Percentiles rank a stretch among this genome's conserved stretches.
These are phyloP conservation scores for Rattus rattus DNA, from an alignment of 2,113 vertebrate genomes.

Conservation along the genomic window DNA sequence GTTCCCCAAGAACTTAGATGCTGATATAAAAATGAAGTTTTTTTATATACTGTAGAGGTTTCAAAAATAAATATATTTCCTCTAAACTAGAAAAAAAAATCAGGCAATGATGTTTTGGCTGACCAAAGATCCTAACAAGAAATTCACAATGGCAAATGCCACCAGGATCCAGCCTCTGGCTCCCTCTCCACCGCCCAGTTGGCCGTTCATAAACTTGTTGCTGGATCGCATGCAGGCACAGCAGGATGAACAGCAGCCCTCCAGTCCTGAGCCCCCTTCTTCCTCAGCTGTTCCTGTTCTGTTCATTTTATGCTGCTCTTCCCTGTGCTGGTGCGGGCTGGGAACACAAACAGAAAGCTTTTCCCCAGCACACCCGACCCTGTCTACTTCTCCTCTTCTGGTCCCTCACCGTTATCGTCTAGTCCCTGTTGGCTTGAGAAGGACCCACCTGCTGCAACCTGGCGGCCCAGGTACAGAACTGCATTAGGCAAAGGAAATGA, in stretches of 20 bases:
- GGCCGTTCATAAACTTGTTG: background rate
- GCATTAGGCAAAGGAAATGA: background rate
- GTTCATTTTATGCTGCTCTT: background rate
- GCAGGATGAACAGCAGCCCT: background rate
- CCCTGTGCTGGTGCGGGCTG: background rate
- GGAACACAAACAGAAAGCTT: background rate
- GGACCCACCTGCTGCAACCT: background rate
- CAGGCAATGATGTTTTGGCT: background rate
- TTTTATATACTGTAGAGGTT: background rate
- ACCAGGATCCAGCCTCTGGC: background rate
- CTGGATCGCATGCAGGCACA: background rate
- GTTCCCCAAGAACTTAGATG: background rate
- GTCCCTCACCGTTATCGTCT: background rate
- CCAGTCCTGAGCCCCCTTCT: background rate
- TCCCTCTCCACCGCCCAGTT: no score
- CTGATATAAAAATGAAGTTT: background rate
- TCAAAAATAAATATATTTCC: constrained; percentile 16
- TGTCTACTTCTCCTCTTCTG: background rate
- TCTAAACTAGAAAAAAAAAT: background rate
- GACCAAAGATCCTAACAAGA: background rate
- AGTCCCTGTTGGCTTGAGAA: background rate
- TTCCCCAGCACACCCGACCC: background rate
- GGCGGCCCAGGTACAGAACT: background rate
- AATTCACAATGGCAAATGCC: background rate
- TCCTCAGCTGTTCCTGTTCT: background rate